Percentiles rank a stretch among this genome's conserved stretches.
These are phyloP conservation scores for Hylomyscus alleni DNA, from an alignment of 2,797 vertebrate species.

Conservation along the genomic window DNA sequence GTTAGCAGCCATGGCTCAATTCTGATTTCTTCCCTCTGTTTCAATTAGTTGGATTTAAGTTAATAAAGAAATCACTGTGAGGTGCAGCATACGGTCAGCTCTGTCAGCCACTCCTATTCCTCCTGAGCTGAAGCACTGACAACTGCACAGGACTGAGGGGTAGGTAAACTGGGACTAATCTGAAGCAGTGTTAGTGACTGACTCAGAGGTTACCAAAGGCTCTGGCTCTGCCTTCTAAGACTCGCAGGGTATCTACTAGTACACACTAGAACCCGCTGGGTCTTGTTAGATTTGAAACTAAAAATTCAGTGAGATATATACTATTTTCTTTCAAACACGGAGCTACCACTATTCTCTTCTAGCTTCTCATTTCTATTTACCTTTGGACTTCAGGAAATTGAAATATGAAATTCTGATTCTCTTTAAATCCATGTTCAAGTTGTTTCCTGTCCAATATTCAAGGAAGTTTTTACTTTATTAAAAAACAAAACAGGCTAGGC, in stretches of 20 bases:
- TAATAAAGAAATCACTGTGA: not conserved
- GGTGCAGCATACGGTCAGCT: not conserved
- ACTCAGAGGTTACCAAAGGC: not conserved
- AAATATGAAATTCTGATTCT: not conserved
- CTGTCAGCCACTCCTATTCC: not conserved
- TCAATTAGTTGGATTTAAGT: not conserved
- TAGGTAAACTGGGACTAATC: not conserved
- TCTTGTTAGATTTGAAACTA: conserved; percentile 7
- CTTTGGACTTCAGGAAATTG: conserved; percentile 20
- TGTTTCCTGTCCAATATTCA: not conserved
- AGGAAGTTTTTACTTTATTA: not conserved
- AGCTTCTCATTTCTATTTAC: conserved; percentile 49
- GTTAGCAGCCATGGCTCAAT: not conserved
- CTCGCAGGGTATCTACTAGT: not conserved
- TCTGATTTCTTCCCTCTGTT: not conserved
- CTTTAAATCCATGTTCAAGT: conserved; percentile 8
- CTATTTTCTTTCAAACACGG: not conserved
- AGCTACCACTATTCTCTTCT: not conserved
- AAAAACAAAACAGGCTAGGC: not conserved
- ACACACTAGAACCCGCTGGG: not conserved
- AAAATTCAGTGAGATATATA: conserved; percentile 7
- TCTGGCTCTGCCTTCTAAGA: not conserved
- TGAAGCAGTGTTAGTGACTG: not conserved
- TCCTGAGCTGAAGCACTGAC: not conserved
- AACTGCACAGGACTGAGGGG: not conserved